Evolutionary conservation across 1,140 invertebrate genomes (phyloP), one percentile per base, ranked within the genome.

Genomic region (Aphelenchoides besseyi): DNA sequence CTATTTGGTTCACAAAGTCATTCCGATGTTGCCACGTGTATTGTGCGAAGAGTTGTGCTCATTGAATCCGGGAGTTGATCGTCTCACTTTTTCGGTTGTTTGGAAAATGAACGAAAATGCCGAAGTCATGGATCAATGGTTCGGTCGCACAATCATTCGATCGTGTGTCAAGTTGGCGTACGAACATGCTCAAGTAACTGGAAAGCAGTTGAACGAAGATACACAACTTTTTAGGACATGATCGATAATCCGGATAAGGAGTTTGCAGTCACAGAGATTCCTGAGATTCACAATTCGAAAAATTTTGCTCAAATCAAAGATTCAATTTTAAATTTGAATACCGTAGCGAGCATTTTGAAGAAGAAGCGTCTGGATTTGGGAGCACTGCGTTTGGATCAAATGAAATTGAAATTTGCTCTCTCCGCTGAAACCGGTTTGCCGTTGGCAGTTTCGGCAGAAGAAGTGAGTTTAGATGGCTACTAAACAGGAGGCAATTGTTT

Each of bases 41-140:
- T 85, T 96, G 0, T 95, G 92, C 85, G 88, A 89, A 79, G 86
- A 92, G 86, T 84, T 97, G 1, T 96, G 94, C 85, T 97, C 94
- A 0, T 85, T 97, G 3, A 88, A 91, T 68, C 92, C 91, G 0
- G 89, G 89, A 16, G 91, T 91, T 69, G 93, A 95, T 79, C 88
- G 93, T 72, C 90, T 96, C 78, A 92, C 94, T 0, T 97, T 97
- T 84, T 95, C 94, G 2, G 92, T 92, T 72, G 87, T 97, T 53
- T 97, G 95, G 94, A 91, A 93, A 86, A 88, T 97, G 76, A 90
- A 91, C 72, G 85, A 89, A 26, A 88, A 95, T 57, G 93, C 93
- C 0, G 90, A 95, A 79, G 91, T 98, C 71, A 82, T 95, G 0
- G 86, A 87, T n/a, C 91, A 90, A 8, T 89, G 89, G 74, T 98